These are phyloP conservation scores for Oedothorax gibbosus DNA, from an alignment of 1,140 invertebrate genomes.

Conservation along the genomic window DNA sequence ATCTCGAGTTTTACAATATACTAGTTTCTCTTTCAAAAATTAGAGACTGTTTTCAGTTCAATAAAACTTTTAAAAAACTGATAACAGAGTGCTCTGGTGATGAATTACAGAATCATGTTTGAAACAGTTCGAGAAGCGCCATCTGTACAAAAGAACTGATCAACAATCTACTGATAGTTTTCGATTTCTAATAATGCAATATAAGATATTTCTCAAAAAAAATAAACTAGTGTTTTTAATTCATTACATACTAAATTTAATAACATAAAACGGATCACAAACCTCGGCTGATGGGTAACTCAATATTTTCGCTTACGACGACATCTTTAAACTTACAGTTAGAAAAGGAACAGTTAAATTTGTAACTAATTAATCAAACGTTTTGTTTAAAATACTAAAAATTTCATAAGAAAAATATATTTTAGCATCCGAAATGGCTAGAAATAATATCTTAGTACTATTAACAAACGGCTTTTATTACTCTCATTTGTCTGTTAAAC, in stretches of 20 bases:
- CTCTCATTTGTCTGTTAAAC: too few relatives aligned
- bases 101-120: slow-evolving; percentile 29
- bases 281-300: too few relatives aligned
- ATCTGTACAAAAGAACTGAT: slow-evolving; percentile 27
- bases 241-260: neutral
- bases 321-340: slow-evolving; percentile 25
- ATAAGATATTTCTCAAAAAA: too few relatives aligned
- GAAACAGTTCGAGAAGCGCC: slow-evolving; percentile 18
- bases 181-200: too few relatives aligned
- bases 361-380: slow-evolving; percentile 1
- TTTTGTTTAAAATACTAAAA: neutral
- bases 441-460: neutral
- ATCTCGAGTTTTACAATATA: neutral
- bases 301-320: neutral
- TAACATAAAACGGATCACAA: neutral
- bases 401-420: neutral
- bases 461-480: too few relatives aligned
- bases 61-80: slow-evolving; percentile 1
- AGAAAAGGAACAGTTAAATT: slow-evolving; percentile 29
- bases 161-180: too few relatives aligned
- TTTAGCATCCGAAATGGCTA: neutral
- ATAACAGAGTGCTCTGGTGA: slow-evolving; percentile 50
- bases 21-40: neutral
- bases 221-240: too few relatives aligned
- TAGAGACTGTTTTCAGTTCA: neutral